Evolutionary conservation across 2,797 vertebrate genomes (phyloP), one percentile per base, ranked within the genome.

Genomic region (Eleutherodactylus coqui): DNA sequence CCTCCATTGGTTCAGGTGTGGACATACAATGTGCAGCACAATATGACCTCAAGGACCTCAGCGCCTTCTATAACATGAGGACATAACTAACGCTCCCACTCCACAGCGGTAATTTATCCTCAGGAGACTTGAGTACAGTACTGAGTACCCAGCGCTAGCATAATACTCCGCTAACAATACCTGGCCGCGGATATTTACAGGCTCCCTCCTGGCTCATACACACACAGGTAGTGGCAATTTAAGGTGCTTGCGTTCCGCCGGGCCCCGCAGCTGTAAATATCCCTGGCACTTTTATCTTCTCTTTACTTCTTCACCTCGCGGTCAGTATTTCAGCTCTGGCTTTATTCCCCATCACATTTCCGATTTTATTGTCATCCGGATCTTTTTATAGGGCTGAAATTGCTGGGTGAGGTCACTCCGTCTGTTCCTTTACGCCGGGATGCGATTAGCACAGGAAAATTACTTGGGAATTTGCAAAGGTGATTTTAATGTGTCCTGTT

Each of bases 301-400:
- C 78, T 53, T 70, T 85, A 78, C 84, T 75, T 79, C 76, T 75
- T 75, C 84, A 32, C 84, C 77, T 55, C 58, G n/a, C 72, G 70
- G 79, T 82, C 85, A 76, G 69, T 82, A 86, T 86, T 77, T 86
- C 72, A 86, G 72, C 24, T 36, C 70, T 9, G 38, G 73, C 43
- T 82, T 82, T 76, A 75, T 86, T 60, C 79, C 47, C 72, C 38
- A 82, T 85, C 83, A 78, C 76, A 67, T 72, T 79, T 72, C 47
- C 41, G 41, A 17, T 75, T 86, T 86, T 81, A 81, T 82, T 75
- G 69, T 64, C 79, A 51, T 34, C 53, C 51, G 78, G 55, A 53
- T 82, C 79, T 77, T 86, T 86, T 86, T 83, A 86, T 86, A 77
- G 85, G 79, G 70, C 24, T 38, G 55, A 75, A 69, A 76, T 81